Evolutionary conservation across 2,113 vertebrate genomes (phyloP).

Genomic region (Anhinga anhinga): DNA sequence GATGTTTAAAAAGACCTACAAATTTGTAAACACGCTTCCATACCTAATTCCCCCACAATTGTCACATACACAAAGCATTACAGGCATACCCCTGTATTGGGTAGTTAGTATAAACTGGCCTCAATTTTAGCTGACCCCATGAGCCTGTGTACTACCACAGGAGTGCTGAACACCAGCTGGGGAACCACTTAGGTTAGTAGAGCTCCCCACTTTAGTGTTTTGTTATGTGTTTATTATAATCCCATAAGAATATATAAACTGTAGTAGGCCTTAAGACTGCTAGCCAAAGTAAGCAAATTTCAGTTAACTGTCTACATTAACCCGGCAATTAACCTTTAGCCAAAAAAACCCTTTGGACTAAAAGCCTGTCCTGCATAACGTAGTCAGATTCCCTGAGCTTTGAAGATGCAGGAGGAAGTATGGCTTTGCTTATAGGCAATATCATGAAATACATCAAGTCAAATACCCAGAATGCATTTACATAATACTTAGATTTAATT

Average conservation of each 20-base stretch:
- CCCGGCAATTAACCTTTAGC: background rate
- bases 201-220: background rate
- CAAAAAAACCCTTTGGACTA: background rate
- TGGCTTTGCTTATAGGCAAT: background rate
- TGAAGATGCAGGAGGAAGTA: background rate
- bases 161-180: background rate
- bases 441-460: background rate
- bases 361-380: background rate
- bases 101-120: background rate
- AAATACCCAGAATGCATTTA: background rate
- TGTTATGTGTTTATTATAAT: background rate
- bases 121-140: background rate
- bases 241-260: background rate
- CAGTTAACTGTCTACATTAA: background rate
- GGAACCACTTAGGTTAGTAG: background rate
- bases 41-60: background rate
- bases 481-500: constrained; percentile 25
- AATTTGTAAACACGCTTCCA: background rate
- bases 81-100: background rate
- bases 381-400: background rate
- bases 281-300: background rate
- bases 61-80: background rate
- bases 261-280: background rate
- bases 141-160: background rate
- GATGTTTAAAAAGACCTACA: background rate